Conservation (phyloP, 2,797 vertebrate species). For the Xenopus petersii region DNA sequence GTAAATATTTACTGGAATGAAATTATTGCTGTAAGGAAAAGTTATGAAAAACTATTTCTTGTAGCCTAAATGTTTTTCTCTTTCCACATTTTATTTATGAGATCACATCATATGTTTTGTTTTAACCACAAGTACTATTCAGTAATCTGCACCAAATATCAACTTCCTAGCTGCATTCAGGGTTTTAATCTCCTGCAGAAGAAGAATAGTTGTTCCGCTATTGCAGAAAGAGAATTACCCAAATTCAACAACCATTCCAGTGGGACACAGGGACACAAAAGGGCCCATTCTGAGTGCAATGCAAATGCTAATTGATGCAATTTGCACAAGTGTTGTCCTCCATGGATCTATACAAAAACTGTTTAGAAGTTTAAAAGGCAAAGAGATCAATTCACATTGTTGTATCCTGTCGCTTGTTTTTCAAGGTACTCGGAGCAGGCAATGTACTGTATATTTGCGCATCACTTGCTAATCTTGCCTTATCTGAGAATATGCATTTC, state of each 20-base stretch:
- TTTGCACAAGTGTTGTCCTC: constrained; percentile 15
- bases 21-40: too few species aligned
- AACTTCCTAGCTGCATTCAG: too few species aligned
- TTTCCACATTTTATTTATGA: too few species aligned
- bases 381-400: constrained; percentile 14
- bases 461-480: too few species aligned
- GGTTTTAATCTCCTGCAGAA: background rate
- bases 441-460: too few species aligned
- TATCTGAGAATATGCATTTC: too few species aligned
- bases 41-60: too few species aligned
- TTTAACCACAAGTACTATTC: too few species aligned
- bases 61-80: too few species aligned
- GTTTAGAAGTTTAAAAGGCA: constrained; percentile 14
- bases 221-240: constrained; percentile 1
- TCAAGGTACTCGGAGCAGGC: background rate
- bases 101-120: too few species aligned
- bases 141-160: too few species aligned
- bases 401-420: constrained; percentile 12
- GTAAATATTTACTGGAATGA: too few species aligned
- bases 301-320: constrained; percentile 35
- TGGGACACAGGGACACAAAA: constrained; percentile 12
- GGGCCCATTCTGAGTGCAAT: constrained; percentile 10
- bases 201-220: constrained; percentile 2
- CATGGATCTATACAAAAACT: constrained; percentile 11
- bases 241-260: constrained; percentile 2